Percentiles rank a stretch among this genome's conserved stretches.
Evolutionary conservation across 2,797 vertebrate species (phyloP).

Genomic region (Cynodonichthys magdalenae): DNA sequence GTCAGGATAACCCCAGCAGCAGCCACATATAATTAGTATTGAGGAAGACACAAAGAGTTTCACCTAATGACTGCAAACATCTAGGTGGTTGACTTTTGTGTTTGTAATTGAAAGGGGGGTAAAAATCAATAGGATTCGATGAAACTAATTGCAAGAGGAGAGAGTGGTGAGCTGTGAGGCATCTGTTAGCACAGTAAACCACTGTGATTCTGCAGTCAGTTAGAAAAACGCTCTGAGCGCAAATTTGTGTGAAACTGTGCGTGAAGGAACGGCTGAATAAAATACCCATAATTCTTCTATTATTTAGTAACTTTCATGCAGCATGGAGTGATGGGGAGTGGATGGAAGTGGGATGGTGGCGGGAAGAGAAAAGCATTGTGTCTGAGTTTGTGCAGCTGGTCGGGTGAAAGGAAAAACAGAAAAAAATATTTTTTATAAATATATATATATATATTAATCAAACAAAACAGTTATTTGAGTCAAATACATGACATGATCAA

Average conservation of each 20-base stretch:
- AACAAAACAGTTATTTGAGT: too few species aligned
- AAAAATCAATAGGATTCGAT: slow-evolving; percentile 84
- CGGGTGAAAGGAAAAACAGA: slow-evolving; percentile 1
- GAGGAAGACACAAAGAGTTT: slow-evolving; percentile 81
- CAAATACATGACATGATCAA: too few species aligned
- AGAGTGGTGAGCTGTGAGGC: slow-evolving; percentile 59
- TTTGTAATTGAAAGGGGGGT: slow-evolving; percentile 77
- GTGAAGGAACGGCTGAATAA: slow-evolving; percentile 77
- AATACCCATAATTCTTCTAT: slow-evolving; percentile 80
- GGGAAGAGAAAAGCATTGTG: slow-evolving; percentile 29
- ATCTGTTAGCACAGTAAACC: slow-evolving; percentile 65
- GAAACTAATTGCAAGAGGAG: slow-evolving; percentile 81
- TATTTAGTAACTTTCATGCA: slow-evolving; percentile 79
- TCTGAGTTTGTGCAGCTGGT: slow-evolving; percentile 25
- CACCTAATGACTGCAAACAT: slow-evolving; percentile 84
- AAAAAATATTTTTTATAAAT: not conserved
- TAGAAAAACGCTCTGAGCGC: slow-evolving; percentile 75
- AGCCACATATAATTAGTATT: slow-evolving; percentile 84
- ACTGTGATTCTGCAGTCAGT: slow-evolving; percentile 67
- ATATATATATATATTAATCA: not conserved
- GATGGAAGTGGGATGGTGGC: slow-evolving; percentile 48
- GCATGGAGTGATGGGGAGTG: slow-evolving; percentile 56
- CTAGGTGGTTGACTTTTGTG: slow-evolving; percentile 79
- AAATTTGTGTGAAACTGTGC: slow-evolving; percentile 83
- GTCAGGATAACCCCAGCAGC: slow-evolving; percentile 67